These are phyloP conservation scores for Phaonia tiefii DNA, from an alignment of 2,888 invertebrate species.

Conservation along the genomic window DNA sequence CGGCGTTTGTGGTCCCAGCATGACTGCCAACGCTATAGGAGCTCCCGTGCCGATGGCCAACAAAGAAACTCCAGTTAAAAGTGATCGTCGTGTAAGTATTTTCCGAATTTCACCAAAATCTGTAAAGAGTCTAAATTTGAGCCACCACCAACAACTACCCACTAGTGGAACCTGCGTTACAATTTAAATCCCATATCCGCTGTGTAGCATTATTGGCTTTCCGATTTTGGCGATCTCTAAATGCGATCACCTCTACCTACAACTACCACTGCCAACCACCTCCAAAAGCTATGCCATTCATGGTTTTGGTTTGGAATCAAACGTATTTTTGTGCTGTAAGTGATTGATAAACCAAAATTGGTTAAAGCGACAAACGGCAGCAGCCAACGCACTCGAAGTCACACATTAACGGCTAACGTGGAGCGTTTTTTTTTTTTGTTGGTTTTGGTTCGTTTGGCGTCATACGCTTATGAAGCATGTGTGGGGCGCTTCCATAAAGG, in stretches of 20 bases:
- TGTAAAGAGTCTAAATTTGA: not conserved
- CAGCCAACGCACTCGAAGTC: constrained; percentile 61
- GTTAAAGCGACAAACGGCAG: constrained; percentile 52
- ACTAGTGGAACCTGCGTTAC: constrained; percentile 13
- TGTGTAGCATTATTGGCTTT: not conserved
- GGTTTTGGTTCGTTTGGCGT: constrained; percentile 54
- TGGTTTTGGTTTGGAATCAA: constrained; percentile 38
- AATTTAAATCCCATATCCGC: not conserved
- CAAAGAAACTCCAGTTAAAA: constrained; percentile 77
- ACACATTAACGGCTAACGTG: constrained; percentile 40
- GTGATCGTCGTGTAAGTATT: constrained; percentile 80
- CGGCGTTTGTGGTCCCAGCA: constrained; percentile 77
- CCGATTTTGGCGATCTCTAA: constrained; percentile 39
- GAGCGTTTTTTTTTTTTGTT: constrained; percentile 48
- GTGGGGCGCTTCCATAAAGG: not conserved
- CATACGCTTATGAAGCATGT: constrained; percentile 28
- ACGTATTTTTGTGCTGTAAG: constrained; percentile 46
- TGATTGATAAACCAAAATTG: constrained; percentile 62
- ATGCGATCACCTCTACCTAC: constrained; percentile 20
- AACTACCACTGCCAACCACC: constrained; percentile 49
- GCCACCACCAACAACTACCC: constrained; percentile 14
- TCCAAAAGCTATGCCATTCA: constrained; percentile 44
- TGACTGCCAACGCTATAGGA: constrained; percentile 77
- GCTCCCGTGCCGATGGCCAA: constrained; percentile 73
- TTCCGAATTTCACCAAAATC: constrained; percentile 12